Percentiles rank a stretch among this genome's conserved stretches.
These are phyloP conservation scores for Macrotus californicus DNA, from an alignment of 2,113 vertebrate genomes.

Conservation along the genomic window DNA sequence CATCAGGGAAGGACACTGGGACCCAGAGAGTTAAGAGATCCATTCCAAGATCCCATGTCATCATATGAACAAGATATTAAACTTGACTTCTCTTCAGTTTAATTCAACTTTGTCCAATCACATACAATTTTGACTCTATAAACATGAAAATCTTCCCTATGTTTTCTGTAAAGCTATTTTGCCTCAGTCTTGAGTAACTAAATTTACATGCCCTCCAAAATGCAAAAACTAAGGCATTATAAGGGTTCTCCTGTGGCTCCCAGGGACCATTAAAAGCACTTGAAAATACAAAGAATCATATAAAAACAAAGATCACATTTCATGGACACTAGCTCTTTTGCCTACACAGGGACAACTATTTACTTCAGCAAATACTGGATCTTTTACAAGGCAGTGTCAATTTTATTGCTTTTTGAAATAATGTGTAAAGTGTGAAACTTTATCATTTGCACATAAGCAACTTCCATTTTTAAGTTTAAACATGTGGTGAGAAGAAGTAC, in stretches of 20 bases:
- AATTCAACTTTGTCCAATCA: neutral
- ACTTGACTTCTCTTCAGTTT: neutral
- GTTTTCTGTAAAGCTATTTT: neutral
- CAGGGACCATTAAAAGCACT: neutral
- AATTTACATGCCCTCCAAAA: neutral
- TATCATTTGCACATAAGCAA: constrained; percentile 58
- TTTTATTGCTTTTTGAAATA: constrained; percentile 74
- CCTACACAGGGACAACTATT: constrained; percentile 5
- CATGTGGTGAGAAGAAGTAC: constrained; percentile 69
- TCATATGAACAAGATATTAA: neutral
- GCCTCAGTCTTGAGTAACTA: neutral
- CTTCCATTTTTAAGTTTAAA: constrained; percentile 71
- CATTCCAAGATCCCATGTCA: neutral
- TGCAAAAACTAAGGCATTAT: neutral
- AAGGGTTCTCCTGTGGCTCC: neutral
- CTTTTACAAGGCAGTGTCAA: constrained; percentile 15
- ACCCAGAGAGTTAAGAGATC: neutral
- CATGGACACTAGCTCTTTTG: neutral
- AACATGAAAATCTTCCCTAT: neutral
- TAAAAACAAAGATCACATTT: constrained; percentile 38
- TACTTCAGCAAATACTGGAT: constrained; percentile 15
- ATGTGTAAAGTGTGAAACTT: constrained; percentile 56
- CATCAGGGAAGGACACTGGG: neutral
- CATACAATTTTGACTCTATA: neutral
- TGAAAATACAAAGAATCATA: constrained; percentile 21